Base-by-base conservation (phyloP, 2,888 invertebrate species). In the Mimachlamys varia region DNA sequence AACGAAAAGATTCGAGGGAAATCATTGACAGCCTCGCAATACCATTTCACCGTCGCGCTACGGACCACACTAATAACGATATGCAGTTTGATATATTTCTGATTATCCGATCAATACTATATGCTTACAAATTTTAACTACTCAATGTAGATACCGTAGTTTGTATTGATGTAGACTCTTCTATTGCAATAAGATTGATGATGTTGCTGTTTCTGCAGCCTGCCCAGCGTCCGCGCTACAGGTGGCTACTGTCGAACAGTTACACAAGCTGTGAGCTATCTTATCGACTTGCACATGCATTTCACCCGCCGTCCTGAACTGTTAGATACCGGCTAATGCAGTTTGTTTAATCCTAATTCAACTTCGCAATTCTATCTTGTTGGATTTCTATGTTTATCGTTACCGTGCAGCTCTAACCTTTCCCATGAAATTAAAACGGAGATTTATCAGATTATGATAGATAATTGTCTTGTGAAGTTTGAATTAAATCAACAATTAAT, bases 401-500 rank as follows among this genome's bases (percentile, higher is more conserved):
- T 33, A 76, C 2, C 76, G 27, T 76, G 27, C 10, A 76, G 76
- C 76, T 27, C 33, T 7, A 76, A 33, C 76, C 76, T 76, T 76
- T 76, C 76, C 76, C 76, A 76, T 76, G 76, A 33, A 76, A 76
- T 76, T 76, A 76, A 76, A 76, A 76, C 76, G 27, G 76, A 76
- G 76, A 76, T 76, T 76, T 76, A 33, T 76, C 76, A 27, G 76
- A 76, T 76, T 76, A 76, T 76, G 13, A 76, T 1, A 76, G 76
- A 76, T 76, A 76, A 76, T 76, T 10, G 76, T 33, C 76, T 76
- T 76, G 76, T 76, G 76, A 76, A 22, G 76, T 76, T 33, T 76
- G 76, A 76, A 76, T 76, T 76, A 76, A 76, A 76, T 76, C 76
- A 76, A 76, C 76, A 76, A 76, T 76, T 76, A 76, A 76, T 76